Conservation (phyloP, 2,113 vertebrate genomes). For the Phylloscopus trochilus region DNA sequence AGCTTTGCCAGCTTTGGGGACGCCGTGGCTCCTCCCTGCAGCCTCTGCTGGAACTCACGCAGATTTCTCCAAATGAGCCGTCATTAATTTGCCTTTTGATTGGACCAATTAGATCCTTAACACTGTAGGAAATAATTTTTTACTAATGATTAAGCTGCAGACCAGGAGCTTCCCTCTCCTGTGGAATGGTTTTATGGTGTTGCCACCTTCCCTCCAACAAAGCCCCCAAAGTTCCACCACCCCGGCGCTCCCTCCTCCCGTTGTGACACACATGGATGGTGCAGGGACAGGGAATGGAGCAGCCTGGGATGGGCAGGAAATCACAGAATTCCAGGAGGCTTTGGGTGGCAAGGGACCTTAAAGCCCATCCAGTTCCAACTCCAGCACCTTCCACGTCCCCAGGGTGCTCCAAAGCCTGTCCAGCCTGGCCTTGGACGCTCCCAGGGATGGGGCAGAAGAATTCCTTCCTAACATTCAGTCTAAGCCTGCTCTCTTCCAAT, state of each 20-base stretch:
- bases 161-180: background rate
- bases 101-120: slow-evolving; percentile 58
- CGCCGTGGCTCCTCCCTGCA: accelerated
- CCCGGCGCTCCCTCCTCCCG: accelerated
- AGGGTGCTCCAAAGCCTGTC: background rate
- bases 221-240: background rate
- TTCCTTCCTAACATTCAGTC: background rate
- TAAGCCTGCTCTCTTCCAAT: background rate
- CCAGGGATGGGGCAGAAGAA: background rate
- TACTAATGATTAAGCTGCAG: slow-evolving; percentile 29
- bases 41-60: background rate
- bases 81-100: slow-evolving; percentile 62
- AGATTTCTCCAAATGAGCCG: slow-evolving; percentile 44
- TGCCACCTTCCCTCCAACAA: background rate
- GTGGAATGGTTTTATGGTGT: background rate
- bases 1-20: background rate
- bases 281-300: background rate
- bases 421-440: background rate
- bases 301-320: background rate
- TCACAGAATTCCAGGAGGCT: background rate
- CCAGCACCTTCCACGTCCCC: background rate
- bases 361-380: background rate
- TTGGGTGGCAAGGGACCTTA: background rate
- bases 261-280: accelerated
- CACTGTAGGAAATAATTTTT: slow-evolving; percentile 52